These are phyloP conservation scores for Champsocephalus gunnari DNA, from an alignment of 2,797 vertebrate genomes.

Conservation along the genomic window DNA sequence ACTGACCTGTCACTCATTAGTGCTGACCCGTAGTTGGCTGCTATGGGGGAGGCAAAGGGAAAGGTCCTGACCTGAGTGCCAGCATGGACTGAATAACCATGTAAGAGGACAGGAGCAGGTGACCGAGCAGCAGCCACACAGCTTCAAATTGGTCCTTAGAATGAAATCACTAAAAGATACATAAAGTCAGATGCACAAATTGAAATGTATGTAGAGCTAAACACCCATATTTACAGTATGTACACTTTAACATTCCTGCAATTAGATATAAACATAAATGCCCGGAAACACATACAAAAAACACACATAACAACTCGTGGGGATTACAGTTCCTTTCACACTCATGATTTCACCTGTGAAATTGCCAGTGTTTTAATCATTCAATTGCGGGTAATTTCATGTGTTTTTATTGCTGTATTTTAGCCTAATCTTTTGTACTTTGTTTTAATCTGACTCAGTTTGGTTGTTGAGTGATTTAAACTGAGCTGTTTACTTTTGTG, in stretches of 20 bases:
- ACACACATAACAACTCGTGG: neutral
- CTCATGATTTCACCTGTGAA: constrained; percentile 7
- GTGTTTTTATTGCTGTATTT: neutral
- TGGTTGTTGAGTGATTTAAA: neutral
- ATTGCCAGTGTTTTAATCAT: neutral
- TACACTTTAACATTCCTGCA: neutral
- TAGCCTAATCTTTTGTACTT: neutral
- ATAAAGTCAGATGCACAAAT: neutral
- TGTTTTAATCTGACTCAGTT: neutral
- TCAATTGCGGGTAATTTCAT: neutral
- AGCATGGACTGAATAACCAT: constrained; percentile 53
- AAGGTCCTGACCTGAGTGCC: constrained; percentile 54
- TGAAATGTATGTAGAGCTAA: neutral
- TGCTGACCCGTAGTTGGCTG: constrained; percentile 60
- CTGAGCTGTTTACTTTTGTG: neutral
- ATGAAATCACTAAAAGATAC: constrained; percentile 3
- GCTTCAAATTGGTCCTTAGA: constrained; percentile 27
- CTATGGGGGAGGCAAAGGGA: constrained; percentile 52
- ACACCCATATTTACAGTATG: neutral
- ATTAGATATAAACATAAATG: neutral
- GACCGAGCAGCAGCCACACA: constrained; percentile 25
- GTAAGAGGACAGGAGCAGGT: constrained; percentile 46
- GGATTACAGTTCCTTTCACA: constrained; percentile 4
- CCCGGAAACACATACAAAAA: neutral
- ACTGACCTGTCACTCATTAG: constrained; percentile 77